phyloP scores from a whole-genome alignment of 1,140 invertebrate species.

The Paramacrobiotus metropolitanus region DNA sequence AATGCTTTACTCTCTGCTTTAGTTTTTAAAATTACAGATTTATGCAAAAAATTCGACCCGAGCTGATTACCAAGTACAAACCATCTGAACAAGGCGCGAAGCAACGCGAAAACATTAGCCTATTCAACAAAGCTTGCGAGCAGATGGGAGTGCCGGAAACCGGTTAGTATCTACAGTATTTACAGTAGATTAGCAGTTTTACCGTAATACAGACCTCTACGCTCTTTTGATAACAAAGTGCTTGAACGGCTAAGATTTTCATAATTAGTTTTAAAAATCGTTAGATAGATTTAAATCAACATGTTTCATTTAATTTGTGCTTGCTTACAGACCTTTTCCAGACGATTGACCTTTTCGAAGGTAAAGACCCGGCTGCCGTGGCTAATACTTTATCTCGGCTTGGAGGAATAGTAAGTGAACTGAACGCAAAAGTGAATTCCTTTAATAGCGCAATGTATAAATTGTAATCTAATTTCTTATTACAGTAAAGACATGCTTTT shows the following conservation, averaged over 20 bases:
- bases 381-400: background rate
- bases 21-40: background rate
- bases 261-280: too few relatives aligned
- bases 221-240: too few relatives aligned
- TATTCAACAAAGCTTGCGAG: background rate
- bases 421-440: background rate
- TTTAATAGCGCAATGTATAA: background rate
- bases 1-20: background rate
- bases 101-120: background rate
- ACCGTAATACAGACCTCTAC: too few relatives aligned
- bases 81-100: background rate
- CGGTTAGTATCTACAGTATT: too few relatives aligned
- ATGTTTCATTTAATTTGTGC: too few relatives aligned
- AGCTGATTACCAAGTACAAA: background rate
- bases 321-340: constrained; percentile 1
- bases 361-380: background rate
- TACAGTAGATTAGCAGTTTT: too few relatives aligned
- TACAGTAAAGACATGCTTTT: too few relatives aligned
- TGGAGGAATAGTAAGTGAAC: background rate
- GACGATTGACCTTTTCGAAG: background rate
- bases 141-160: background rate
- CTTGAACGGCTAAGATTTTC: too few relatives aligned
- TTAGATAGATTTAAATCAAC: too few relatives aligned
- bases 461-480: background rate
- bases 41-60: background rate